Evolutionary conservation across 2,797 vertebrate species (phyloP).

Genomic region (Muraenolepis orangiensis): DNA sequence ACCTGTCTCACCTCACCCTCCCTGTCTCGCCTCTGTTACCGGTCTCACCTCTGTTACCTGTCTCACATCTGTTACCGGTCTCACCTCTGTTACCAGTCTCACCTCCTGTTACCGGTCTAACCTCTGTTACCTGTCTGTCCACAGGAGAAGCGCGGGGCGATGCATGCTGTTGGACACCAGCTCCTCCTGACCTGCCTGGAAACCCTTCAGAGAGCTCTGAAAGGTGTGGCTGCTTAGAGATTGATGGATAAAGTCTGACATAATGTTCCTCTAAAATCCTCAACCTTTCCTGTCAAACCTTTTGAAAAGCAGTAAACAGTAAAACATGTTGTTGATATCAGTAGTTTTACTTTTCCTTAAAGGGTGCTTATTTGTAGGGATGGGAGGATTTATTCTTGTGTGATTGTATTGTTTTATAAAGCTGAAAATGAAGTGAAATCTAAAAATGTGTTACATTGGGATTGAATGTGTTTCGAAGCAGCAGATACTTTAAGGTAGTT

Average conservation of each 20-base stretch:
- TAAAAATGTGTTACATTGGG: neutral
- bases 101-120: conserved; percentile 1
- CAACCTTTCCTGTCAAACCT: no score
- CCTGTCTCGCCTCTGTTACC: no score
- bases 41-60: no score
- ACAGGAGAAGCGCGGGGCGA: conserved; percentile 90
- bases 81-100: neutral
- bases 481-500: neutral
- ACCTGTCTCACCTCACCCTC: no score
- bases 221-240: conserved; percentile 82
- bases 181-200: conserved; percentile 92
- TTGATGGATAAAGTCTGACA: conserved; percentile 51
- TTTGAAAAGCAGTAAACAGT: neutral
- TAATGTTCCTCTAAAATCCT: conserved; percentile 19
- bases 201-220: conserved; percentile 93
- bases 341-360: conserved; percentile 21
- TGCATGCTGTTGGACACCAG: conserved; percentile 90
- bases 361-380: neutral
- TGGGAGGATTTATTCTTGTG: neutral
- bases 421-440: neutral
- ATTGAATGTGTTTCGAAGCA: neutral
- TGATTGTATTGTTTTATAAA: neutral
- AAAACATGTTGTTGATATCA: neutral
- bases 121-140: conserved; percentile 13
- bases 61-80: no score